Percentiles rank a stretch among this genome's conserved stretches.
Conservation (phyloP, 2,113 vertebrate genomes). For the Psephotus haematonotus region DNA sequence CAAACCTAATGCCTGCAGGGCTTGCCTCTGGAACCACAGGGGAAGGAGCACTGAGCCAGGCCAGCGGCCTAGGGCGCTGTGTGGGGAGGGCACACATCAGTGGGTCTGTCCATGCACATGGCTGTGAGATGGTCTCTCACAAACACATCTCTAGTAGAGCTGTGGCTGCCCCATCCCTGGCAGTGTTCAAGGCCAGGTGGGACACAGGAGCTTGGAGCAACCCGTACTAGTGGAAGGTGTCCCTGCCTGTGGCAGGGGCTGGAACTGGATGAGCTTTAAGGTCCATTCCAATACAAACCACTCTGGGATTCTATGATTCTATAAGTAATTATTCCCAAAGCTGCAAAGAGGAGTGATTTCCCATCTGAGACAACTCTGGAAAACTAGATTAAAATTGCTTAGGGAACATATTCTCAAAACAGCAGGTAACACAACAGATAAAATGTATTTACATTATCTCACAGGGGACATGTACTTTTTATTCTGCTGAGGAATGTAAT, state of each 20-base stretch:
- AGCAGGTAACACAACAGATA: slow-evolving; percentile 66
- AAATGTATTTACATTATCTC: slow-evolving; percentile 71
- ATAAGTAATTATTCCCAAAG: slow-evolving; percentile 67
- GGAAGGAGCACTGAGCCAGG: neutral
- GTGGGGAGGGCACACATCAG: rapidly evolving
- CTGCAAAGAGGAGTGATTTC: slow-evolving; percentile 66
- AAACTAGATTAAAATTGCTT: slow-evolving; percentile 75
- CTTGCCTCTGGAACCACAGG: neutral
- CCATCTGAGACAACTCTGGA: slow-evolving; percentile 69
- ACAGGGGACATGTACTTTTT: slow-evolving; percentile 51
- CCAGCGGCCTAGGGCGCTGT: rapidly evolving
- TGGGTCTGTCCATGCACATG: rapidly evolving
- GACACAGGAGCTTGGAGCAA: neutral
- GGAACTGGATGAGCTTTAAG: neutral
- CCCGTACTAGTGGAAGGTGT: neutral
- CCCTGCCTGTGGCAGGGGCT: neutral
- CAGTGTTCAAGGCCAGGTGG: no score
- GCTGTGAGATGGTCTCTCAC: neutral
- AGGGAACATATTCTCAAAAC: slow-evolving; percentile 59
- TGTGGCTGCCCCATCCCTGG: no score
- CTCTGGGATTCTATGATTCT: neutral
- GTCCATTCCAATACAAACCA: neutral
- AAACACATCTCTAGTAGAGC: neutral
- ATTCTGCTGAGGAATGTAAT: slow-evolving; percentile 66
- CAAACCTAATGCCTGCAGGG: rapidly evolving